Conservation (phyloP, 1,140 invertebrate genomes). For the Macrosteles quadrilineatus region DNA sequence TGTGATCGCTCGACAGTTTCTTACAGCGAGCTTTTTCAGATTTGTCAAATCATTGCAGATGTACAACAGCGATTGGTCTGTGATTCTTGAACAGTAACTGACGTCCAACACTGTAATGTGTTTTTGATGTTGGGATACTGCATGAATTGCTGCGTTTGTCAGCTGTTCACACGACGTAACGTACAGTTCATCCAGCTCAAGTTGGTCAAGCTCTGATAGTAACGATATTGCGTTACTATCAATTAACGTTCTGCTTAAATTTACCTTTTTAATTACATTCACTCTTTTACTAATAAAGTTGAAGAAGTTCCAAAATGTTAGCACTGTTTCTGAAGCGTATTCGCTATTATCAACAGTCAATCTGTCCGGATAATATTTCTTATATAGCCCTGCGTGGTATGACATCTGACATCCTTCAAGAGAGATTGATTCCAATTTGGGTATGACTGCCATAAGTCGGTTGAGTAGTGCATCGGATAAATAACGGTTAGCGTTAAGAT, state of each 20-base stretch:
- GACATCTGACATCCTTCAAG: slow-evolving; percentile 66
- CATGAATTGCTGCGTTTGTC: slow-evolving; percentile 59
- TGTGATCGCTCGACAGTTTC: slow-evolving; percentile 61
- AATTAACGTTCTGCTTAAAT: slow-evolving; percentile 66
- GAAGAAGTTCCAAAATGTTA: slow-evolving; percentile 68
- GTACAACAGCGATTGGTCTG: slow-evolving; percentile 59
- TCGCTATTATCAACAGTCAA: slow-evolving; percentile 43
- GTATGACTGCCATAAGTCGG: slow-evolving; percentile 62
- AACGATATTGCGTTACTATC: slow-evolving; percentile 60
- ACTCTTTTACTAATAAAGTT: slow-evolving; percentile 58
- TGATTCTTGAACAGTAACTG: slow-evolving; percentile 62
- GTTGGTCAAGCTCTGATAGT: slow-evolving; percentile 54
- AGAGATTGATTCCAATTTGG: slow-evolving; percentile 59
- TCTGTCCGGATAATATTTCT: slow-evolving; percentile 63
- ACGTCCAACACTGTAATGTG: slow-evolving; percentile 61
- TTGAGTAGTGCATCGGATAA: slow-evolving; percentile 69
- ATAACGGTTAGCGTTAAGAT: slow-evolving; percentile 65
- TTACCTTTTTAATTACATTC: slow-evolving; percentile 57
- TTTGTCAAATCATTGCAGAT: slow-evolving; percentile 60
- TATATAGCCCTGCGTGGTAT: slow-evolving; percentile 65
- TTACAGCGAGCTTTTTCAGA: slow-evolving; percentile 58
- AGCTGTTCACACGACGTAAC: slow-evolving; percentile 66
- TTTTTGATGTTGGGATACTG: slow-evolving; percentile 59
- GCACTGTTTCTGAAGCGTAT: slow-evolving; percentile 63
- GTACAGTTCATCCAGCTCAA: slow-evolving; percentile 59